A percentile compares a stretch with the other conserved stretches of the same genome.
Conservation (phyloP, 2,888 invertebrate genomes). For the Apamea anceps region DNA sequence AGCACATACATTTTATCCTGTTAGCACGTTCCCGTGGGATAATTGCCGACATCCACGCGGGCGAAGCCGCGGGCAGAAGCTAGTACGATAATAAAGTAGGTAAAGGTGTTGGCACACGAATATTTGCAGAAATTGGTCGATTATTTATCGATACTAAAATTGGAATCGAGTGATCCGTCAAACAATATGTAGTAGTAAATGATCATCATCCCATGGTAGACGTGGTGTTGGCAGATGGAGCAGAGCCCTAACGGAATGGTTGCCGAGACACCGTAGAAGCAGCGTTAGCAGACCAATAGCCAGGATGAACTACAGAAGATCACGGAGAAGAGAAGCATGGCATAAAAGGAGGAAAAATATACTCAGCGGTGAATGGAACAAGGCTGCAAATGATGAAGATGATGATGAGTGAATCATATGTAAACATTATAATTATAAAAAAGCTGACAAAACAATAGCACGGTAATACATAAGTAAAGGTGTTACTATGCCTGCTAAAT, state of each 20-base stretch:
- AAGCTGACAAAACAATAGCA: neutral
- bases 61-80: no score
- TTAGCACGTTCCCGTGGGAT: no score
- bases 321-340: neutral
- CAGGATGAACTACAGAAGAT: neutral
- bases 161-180: conserved; percentile 3
- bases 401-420: neutral
- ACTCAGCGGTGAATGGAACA: neutral
- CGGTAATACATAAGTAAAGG: neutral
- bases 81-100: conserved; percentile 13
- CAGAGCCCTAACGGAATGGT: neutral
- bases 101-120: conserved; percentile 15
- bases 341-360: neutral
- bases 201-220: neutral
- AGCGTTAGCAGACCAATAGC: neutral
- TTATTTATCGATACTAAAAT: conserved; percentile 36
- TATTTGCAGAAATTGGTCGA: conserved; percentile 21
- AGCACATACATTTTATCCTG: no score
- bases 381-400: neutral
- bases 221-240: no score
- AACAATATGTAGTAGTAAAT: neutral
- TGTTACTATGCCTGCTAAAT: neutral
- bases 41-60: no score
- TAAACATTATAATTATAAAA: neutral
- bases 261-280: neutral